A percentile compares a stretch with the other conserved stretches of the same genome.
Conservation (phyloP, 2,888 invertebrate species). For the Leptogaster cylindrica region DNA sequence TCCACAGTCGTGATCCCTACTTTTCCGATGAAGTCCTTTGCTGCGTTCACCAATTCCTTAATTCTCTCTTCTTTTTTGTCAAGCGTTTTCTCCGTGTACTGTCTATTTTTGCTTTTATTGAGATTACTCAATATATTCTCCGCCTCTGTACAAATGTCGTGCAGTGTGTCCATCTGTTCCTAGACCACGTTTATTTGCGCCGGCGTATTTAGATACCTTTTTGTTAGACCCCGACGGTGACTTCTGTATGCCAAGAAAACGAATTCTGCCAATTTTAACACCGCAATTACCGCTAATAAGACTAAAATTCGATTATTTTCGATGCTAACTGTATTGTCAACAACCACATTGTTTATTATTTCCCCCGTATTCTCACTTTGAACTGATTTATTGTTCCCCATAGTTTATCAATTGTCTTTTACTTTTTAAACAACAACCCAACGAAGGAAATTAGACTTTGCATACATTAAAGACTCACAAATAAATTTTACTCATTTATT, state of each 20-base stretch:
- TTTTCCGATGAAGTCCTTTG: background rate
- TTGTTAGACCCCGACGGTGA: background rate
- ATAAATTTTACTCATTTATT: too few relatives aligned
- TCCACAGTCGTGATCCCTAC: background rate
- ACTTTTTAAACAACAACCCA: too few relatives aligned
- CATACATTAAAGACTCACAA: too few relatives aligned
- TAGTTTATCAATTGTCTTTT: too few relatives aligned
- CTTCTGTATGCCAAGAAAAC: background rate
- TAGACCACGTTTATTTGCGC: background rate
- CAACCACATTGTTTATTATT: background rate
- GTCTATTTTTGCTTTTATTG: background rate
- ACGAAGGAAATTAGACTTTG: too few relatives aligned
- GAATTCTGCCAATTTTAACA: background rate
- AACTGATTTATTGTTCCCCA: background rate
- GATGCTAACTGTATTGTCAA: background rate
- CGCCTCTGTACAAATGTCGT: background rate
- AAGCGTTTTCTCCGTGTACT: background rate
- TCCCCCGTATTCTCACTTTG: background rate
- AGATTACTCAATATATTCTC: background rate
- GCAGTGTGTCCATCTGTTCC: background rate
- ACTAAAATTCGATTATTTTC: background rate
- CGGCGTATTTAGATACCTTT: background rate
- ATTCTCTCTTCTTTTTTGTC: background rate
- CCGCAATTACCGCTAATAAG: background rate
- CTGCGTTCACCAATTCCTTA: background rate